phyloP scores from a whole-genome alignment of 1,140 invertebrate genomes.

The Nasonia longicornis region DNA sequence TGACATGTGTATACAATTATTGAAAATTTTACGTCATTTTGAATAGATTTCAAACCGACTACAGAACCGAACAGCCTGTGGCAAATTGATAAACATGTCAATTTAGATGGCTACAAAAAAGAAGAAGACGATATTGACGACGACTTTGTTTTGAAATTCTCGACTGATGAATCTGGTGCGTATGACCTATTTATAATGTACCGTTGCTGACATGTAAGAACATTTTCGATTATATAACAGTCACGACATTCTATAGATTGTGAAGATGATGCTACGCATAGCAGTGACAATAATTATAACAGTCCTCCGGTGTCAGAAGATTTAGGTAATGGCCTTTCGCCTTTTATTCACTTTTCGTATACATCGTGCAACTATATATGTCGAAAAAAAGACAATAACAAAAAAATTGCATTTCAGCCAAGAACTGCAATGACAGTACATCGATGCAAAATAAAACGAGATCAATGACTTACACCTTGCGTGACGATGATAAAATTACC shows the following conservation, averaged over 20 bases:
- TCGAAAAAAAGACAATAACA: neutral
- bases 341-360: too few species aligned
- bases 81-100: neutral
- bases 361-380: too few species aligned
- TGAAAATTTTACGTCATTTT: neutral
- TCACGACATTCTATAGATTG: too few species aligned
- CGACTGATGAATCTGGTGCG: neutral
- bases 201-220: neutral
- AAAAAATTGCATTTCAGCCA: neutral
- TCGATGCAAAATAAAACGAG: neutral
- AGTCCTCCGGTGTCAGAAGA: too few species aligned
- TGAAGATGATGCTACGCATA: too few species aligned
- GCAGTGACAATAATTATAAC: too few species aligned
- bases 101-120: neutral
- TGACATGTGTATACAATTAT: too few species aligned
- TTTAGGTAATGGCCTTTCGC: too few species aligned
- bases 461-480: neutral
- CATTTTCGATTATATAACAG: too few species aligned
- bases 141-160: neutral
- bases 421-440: neutral
- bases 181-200: neutral
- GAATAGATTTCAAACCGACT: neutral
- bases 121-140: neutral
- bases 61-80: neutral
- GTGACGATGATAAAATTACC: neutral